Percentiles rank a stretch among this genome's conserved stretches.
Evolutionary conservation across 1,140 invertebrate species (phyloP).

Genomic region (Psix sp.): DNA sequence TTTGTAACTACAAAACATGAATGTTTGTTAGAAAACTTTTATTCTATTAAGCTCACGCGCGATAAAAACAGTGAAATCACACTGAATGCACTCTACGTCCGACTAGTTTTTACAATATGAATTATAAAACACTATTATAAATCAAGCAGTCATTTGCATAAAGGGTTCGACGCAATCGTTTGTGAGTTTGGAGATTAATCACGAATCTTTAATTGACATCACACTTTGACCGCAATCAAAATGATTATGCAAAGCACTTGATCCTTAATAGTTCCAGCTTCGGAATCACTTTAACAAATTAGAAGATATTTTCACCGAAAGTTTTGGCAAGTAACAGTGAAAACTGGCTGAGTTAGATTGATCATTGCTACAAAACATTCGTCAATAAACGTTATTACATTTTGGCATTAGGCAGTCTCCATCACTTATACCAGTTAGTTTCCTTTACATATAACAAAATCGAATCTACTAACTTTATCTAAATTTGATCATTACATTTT

Average conservation of each 20-base stretch:
- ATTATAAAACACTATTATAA: slow-evolving; percentile 32
- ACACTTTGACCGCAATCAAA: background rate
- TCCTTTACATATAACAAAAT: slow-evolving; percentile 23
- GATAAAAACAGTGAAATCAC: too few relatives aligned
- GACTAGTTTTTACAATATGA: slow-evolving; percentile 50
- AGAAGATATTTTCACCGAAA: slow-evolving; percentile 27
- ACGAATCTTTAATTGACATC: slow-evolving; percentile 20
- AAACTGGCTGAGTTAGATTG: slow-evolving; percentile 23
- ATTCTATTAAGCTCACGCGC: too few relatives aligned
- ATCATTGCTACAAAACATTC: slow-evolving; percentile 39
- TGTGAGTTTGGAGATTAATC: too few relatives aligned
- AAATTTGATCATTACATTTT: too few relatives aligned
- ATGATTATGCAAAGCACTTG: slow-evolving; percentile 15
- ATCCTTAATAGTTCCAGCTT: slow-evolving; percentile 3
- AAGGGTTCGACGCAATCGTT: background rate
- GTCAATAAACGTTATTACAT: slow-evolving; percentile 48
- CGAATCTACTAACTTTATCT: slow-evolving; percentile 4
- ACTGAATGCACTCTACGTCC: slow-evolving; percentile 10
- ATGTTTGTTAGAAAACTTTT: too few relatives aligned
- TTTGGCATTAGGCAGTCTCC: slow-evolving; percentile 75
- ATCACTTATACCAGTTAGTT: slow-evolving; percentile 19
- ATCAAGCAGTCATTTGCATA: slow-evolving; percentile 10
- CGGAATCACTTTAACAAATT: slow-evolving; percentile 18
- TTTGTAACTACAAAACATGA: too few relatives aligned
- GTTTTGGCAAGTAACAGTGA: slow-evolving; percentile 61